phyloP scores from a whole-genome alignment of 1,140 invertebrate species.

The Choristoneura fumiferana region DNA sequence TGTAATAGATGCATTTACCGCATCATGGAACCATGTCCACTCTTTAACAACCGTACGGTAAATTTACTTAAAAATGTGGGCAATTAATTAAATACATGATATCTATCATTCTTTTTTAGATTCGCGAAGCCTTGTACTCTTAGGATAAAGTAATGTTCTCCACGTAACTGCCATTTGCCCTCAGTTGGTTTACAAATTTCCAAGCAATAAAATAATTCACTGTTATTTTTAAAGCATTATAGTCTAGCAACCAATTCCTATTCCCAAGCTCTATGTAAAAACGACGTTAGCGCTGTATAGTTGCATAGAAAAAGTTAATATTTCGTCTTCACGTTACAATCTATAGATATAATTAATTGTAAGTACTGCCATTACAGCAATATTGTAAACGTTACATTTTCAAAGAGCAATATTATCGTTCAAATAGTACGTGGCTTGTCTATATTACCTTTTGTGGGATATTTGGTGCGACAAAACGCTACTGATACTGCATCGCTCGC shows the following conservation, averaged over 20 bases:
- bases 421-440: too few relatives aligned
- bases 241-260: neutral
- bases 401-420: too few relatives aligned
- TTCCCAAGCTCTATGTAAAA: neutral
- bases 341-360: constrained; percentile 11
- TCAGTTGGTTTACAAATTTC: constrained; percentile 5
- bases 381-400: neutral
- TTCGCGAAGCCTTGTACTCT: neutral
- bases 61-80: too few relatives aligned
- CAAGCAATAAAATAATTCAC: constrained; percentile 14
- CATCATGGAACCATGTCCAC: too few relatives aligned
- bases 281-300: neutral
- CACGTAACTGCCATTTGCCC: constrained; percentile 9
- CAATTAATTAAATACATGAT: constrained; percentile 3
- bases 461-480: too few relatives aligned
- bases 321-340: constrained; percentile 6
- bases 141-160: constrained; percentile 1
- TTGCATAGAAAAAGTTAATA: neutral
- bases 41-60: too few relatives aligned
- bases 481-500: too few relatives aligned
- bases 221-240: neutral
- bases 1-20: too few relatives aligned
- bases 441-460: too few relatives aligned
- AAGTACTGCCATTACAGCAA: constrained; percentile 10
- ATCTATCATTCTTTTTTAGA: neutral